Base-by-base conservation (phyloP, 92 coral and sea anemone genomes). In the Zoanthus sociatus region DNA sequence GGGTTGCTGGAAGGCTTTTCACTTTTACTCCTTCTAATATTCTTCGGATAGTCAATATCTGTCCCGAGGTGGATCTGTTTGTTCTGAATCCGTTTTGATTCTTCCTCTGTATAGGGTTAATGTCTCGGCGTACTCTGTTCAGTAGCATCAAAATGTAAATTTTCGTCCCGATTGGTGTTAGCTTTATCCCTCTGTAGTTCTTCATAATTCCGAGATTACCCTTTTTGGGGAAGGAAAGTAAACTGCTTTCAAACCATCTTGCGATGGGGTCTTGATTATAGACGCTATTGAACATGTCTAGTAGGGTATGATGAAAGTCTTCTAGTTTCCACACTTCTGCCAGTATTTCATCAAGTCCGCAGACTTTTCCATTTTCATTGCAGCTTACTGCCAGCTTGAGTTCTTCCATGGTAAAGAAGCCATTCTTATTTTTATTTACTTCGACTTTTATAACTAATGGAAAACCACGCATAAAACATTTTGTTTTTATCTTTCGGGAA, bases 71-170 rank as follows among this genome's bases (percentile, higher is more conserved):
- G 31, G 21, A 16, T 16, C 71, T 16, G 21, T 21, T 21, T 16
- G 71, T 7, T 66, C 71, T 64, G 71, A n/a, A n/a, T n/a, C 71
- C 71, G 71, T 17, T 21, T 66, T 66, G 71, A 21, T 66, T 66
- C 1, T 66, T 17, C 32, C 71, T 66, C 32, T 11, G 71, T 66
- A 0, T 66, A 16, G 71, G 71, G 32, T 66, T 21, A 66, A 66
- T 21, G 8, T 66, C 71, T 51, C 9, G 56, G 56, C 56, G 56
- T 51, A 51, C 9, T 51, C 56, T 53, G 5, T 1, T 53, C 58
- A 66, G 71, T 26, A 66, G 32, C 32, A 66, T 66, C 71, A 17
- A 8, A 26, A 12, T 66, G 71, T 66, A 70, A 12, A 70, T 33
- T 70, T 70, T 70, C 75, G 75, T 46, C 14, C 13, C 42, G 0